phyloP scores from a whole-genome alignment of 2,113 vertebrate species.

The Hepsetus odoe region DNA sequence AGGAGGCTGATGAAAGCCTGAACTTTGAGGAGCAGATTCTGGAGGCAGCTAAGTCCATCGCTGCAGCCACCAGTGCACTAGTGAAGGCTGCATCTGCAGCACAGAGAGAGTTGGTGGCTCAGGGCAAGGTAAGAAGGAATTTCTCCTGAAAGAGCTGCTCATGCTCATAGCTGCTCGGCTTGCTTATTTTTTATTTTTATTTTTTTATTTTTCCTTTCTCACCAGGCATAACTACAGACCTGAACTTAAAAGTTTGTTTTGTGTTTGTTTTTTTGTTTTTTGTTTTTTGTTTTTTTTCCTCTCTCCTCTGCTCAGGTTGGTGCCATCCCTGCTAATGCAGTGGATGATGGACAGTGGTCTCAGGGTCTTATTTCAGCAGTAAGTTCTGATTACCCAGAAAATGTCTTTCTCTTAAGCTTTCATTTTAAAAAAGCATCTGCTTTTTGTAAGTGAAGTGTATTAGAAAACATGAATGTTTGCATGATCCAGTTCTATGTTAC shows the following conservation, averaged over 20 bases:
- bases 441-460: too few species aligned
- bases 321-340: slow-evolving; percentile 88
- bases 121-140: slow-evolving; percentile 87
- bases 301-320: slow-evolving; percentile 80
- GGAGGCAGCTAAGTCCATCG: slow-evolving; percentile 97
- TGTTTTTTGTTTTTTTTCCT: too few species aligned
- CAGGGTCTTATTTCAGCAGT: slow-evolving; percentile 98
- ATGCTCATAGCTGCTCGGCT: too few species aligned
- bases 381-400: slow-evolving; percentile 68
- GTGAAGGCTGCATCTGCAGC: slow-evolving; percentile 97
- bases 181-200: too few species aligned
- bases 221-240: background rate
- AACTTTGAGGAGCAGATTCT: slow-evolving; percentile 99
- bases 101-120: slow-evolving; percentile 94
- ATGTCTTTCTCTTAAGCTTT: background rate
- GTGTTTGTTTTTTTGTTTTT: too few species aligned
- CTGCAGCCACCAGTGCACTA: slow-evolving; percentile 93
- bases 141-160: background rate
- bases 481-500: background rate
- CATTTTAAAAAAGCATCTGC: background rate
- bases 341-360: slow-evolving; percentile 98
- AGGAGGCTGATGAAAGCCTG: slow-evolving; percentile 97
- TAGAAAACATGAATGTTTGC: too few species aligned
- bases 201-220: background rate
- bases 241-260: background rate